Evolutionary conservation across 2,888 invertebrate species (phyloP).

Genomic region (Fragum whitleyi): DNA sequence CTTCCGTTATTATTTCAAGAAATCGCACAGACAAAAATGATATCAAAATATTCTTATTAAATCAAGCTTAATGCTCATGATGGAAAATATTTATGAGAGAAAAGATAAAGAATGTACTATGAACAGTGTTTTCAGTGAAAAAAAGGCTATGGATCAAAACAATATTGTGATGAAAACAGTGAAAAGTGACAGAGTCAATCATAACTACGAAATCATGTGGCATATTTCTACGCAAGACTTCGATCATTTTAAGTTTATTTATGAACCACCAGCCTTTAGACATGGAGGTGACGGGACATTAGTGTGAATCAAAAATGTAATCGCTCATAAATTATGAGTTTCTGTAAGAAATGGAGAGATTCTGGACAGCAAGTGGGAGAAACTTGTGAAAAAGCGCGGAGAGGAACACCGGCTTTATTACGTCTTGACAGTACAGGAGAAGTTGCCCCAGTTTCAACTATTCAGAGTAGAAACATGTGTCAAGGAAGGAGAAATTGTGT

Average conservation of each 20-base stretch:
- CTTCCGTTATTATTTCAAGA: constrained; percentile 12
- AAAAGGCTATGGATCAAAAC: neutral
- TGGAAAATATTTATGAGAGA: constrained; percentile 14
- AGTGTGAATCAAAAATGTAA: neutral
- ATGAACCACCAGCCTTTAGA: neutral
- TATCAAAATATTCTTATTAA: neutral
- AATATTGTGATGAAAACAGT: neutral
- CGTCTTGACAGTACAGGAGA: constrained; percentile 73
- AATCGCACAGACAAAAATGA: neutral
- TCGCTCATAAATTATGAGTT: constrained; percentile 26
- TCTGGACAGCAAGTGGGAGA: neutral
- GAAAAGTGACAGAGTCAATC: neutral
- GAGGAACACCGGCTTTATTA: constrained; percentile 44
- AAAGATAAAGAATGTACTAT: constrained; percentile 5
- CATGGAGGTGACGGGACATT: neutral
- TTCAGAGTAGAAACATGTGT: neutral
- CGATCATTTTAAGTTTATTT: neutral
- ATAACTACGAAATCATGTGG: constrained; percentile 40
- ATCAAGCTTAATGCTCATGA: neutral
- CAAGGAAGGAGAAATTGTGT: neutral
- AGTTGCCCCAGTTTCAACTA: constrained; percentile 52
- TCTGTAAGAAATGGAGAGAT: constrained; percentile 24
- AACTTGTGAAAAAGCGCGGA: constrained; percentile 9
- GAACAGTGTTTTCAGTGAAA: neutral
- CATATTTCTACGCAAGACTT: constrained; percentile 40